Evolutionary conservation across 2,113 vertebrate genomes (phyloP).

Genomic region (Eidolon helvum): DNA sequence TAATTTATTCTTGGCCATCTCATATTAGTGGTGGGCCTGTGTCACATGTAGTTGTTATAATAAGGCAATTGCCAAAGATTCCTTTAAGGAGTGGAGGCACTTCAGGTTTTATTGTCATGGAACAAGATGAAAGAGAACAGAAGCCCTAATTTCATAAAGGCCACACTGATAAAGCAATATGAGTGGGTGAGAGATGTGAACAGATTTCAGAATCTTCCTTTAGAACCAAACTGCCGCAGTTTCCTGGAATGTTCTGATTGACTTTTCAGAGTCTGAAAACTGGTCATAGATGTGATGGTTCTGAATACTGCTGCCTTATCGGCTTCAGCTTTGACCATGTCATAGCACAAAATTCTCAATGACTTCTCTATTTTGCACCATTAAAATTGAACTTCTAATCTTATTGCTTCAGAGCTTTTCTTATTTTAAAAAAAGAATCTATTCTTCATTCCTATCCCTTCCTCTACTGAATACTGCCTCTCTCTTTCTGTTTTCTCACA

Average conservation of each 20-base stretch:
- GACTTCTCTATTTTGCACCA: neutral
- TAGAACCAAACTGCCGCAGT: neutral
- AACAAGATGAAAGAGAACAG: neutral
- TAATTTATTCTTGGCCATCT: conserved; percentile 31
- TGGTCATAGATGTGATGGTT: neutral
- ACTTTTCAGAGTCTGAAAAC: neutral
- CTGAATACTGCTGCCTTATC: neutral
- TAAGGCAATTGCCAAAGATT: conserved; percentile 20
- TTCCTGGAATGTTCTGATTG: neutral
- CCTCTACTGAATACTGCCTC: neutral
- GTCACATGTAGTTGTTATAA: conserved; percentile 7
- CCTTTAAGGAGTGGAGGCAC: neutral
- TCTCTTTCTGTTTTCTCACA: neutral
- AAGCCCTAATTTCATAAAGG: neutral
- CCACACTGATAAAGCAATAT: neutral
- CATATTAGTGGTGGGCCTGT: neutral
- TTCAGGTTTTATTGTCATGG: conserved; percentile 1
- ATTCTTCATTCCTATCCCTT: neutral
- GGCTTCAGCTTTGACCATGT: neutral
- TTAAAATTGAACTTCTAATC: conserved; percentile 39
- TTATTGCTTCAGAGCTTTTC: neutral
- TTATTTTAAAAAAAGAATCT: neutral
- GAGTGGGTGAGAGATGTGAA: neutral
- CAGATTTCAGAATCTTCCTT: neutral
- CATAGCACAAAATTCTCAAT: neutral